Evolutionary conservation across 35 echinoderm and acorn worm genomes (phyloP).

Genomic region (Heliocidaris erythrogramma): DNA sequence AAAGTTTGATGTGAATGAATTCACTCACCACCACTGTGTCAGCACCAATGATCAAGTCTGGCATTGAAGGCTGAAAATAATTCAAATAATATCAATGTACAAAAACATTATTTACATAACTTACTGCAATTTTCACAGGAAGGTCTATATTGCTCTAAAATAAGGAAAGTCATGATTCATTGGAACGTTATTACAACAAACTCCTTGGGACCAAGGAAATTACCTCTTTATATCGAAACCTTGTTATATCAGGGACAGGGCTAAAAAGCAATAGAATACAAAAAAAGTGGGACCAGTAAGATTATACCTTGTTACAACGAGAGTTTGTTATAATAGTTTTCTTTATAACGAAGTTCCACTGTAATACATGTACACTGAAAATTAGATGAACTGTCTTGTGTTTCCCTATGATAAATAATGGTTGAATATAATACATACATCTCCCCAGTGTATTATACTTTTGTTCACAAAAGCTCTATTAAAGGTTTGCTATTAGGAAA

Average conservation of each 20-base stretch:
- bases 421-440: not conserved
- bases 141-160: not conserved
- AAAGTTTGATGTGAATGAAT: not conserved
- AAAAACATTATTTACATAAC: not conserved
- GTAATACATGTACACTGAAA: no score
- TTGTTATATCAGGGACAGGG: no score
- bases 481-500: not conserved
- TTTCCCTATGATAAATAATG: not conserved
- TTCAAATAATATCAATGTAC: not conserved
- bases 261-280: no score
- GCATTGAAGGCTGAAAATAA: conserved; percentile 29
- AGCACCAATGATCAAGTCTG: conserved; percentile 91
- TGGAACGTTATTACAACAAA: no score
- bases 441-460: not conserved
- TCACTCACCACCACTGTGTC: conserved; percentile 98
- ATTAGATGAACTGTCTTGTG: not conserved
- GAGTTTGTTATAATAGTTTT: no score
- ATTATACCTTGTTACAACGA: no score
- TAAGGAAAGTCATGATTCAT: not conserved
- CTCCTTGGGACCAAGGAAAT: no score
- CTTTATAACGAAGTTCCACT: no score
- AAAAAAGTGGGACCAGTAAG: no score
- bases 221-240: no score
- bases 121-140: not conserved
- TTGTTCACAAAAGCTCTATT: not conserved